A percentile compares a stretch with the other conserved stretches of the same genome.
phyloP scores from a whole-genome alignment of 2,888 invertebrate species.

The Encarsia formosa region DNA sequence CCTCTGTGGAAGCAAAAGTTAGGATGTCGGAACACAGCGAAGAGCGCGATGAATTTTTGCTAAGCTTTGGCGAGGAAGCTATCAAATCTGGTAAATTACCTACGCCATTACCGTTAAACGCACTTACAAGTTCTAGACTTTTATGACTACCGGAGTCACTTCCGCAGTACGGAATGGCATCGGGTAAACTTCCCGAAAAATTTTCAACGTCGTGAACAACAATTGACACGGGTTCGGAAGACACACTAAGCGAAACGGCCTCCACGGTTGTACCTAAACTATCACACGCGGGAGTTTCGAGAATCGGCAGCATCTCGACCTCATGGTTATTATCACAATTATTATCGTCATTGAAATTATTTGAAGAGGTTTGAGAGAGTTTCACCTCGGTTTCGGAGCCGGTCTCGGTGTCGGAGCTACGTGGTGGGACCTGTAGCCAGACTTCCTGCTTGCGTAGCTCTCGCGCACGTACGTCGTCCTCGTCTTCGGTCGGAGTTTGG shows the following conservation, averaged over 20 bases:
- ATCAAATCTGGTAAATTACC: slow-evolving; percentile 41
- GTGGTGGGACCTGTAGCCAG: slow-evolving; percentile 60
- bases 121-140: background rate
- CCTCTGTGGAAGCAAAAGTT: slow-evolving; percentile 15
- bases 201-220: background rate
- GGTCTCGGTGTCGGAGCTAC: slow-evolving; percentile 62
- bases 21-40: slow-evolving; percentile 31
- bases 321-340: background rate
- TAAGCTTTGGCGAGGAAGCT: slow-evolving; percentile 38
- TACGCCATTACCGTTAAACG: background rate
- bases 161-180: slow-evolving; percentile 26
- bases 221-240: background rate
- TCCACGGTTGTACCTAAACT: background rate
- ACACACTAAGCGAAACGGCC: background rate
- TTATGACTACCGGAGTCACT: slow-evolving; percentile 1
- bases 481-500: slow-evolving; percentile 71
- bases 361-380: slow-evolving; percentile 31
- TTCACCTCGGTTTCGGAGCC: slow-evolving; percentile 72
- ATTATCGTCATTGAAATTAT: slow-evolving; percentile 11
- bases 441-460: slow-evolving; percentile 67
- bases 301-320: background rate
- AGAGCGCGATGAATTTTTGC: slow-evolving; percentile 30
- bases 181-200: slow-evolving; percentile 15
- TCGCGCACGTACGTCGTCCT: slow-evolving; percentile 65
- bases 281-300: background rate